Conservation (phyloP, 2,888 invertebrate genomes). For the Netelia inedita region DNA sequence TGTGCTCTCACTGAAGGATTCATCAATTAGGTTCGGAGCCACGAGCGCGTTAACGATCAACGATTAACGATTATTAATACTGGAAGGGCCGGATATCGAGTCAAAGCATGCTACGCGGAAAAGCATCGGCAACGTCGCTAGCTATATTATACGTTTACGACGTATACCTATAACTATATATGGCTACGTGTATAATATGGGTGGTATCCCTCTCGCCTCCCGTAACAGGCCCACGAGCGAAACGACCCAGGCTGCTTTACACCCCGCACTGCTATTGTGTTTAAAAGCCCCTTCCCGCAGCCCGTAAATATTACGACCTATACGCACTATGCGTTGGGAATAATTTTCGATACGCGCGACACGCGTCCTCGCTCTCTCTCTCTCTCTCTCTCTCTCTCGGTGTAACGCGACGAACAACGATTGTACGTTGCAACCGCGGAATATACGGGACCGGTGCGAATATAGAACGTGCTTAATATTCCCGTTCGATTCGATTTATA, state of each 20-base stretch:
- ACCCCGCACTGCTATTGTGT: slow-evolving; percentile 29
- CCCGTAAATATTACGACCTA: slow-evolving; percentile 48
- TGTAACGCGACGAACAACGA: slow-evolving; percentile 24
- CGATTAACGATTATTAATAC: slow-evolving; percentile 67
- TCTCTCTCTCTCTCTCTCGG: not conserved
- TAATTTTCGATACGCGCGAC: slow-evolving; percentile 43
- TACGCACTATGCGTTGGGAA: slow-evolving; percentile 48
- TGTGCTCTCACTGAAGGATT: slow-evolving; percentile 36
- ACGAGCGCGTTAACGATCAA: slow-evolving; percentile 64
- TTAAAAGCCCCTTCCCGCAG: not conserved
- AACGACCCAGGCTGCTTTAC: slow-evolving; percentile 62
- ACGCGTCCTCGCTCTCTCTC: not conserved
- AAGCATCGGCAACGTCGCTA: slow-evolving; percentile 24
- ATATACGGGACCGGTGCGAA: too few species aligned
- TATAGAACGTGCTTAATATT: too few species aligned
- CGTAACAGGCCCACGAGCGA: slow-evolving; percentile 12
- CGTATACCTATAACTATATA: slow-evolving; percentile 1
- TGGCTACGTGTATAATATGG: slow-evolving; percentile 6
- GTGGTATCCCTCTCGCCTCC: slow-evolving; percentile 1
- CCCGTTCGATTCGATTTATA: not conserved
- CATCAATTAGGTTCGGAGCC: slow-evolving; percentile 61
- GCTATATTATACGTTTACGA: slow-evolving; percentile 7
- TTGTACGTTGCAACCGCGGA: slow-evolving; percentile 14
- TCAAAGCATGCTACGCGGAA: slow-evolving; percentile 28
- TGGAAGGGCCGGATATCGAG: slow-evolving; percentile 40